A percentile compares a stretch with the other conserved stretches of the same genome.
Evolutionary conservation across 2,797 vertebrate species (phyloP).

Genomic region (Aselliscus stoliczkanus): DNA sequence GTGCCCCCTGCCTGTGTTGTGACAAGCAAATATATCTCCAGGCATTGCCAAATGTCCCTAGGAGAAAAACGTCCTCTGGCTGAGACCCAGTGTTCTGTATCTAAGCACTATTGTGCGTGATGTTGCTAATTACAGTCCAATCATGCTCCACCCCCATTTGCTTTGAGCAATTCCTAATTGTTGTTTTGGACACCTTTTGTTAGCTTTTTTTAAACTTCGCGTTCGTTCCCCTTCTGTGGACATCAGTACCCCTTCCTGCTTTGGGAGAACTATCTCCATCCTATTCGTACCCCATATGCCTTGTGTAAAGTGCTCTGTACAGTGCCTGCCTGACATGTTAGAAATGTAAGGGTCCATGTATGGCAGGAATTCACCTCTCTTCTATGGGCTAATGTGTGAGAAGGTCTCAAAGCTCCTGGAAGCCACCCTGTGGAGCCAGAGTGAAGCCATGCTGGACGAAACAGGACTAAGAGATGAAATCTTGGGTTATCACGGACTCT

Average conservation of each 20-base stretch:
- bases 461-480: neutral
- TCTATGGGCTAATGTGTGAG: neutral
- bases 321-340: fast-evolving
- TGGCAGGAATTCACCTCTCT: fast-evolving
- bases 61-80: neutral
- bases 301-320: neutral
- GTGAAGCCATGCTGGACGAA: neutral
- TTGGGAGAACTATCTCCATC: neutral
- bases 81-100: neutral
- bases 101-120: neutral
- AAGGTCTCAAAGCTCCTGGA: neutral
- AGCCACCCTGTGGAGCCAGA: neutral
- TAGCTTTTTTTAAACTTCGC: neutral
- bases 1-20: fast-evolving
- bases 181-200: no score
- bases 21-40: neutral
- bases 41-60: neutral
- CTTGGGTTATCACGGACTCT: no score
- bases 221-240: neutral
- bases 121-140: fast-evolving
- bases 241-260: neutral
- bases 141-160: fast-evolving
- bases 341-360: fast-evolving
- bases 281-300: neutral
- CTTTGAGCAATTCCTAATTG: neutral